Evolutionary conservation across 2,113 vertebrate genomes (phyloP), one percentile per base, ranked within the genome.

Genomic region (Lates calcarifer): DNA sequence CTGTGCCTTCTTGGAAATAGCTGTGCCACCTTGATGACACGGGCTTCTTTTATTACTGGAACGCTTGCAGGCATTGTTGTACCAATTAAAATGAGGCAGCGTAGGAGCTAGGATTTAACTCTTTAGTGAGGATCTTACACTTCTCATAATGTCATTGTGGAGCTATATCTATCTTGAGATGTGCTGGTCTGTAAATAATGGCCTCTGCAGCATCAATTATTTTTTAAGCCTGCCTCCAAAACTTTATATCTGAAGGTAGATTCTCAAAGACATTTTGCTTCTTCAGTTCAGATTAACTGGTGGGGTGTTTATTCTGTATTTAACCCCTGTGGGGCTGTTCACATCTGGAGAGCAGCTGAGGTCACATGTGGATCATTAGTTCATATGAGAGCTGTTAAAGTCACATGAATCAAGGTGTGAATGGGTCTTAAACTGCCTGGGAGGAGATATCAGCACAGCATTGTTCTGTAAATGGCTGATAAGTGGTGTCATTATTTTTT

Each of bases 281-380:
- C 43, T 20, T 47, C 17, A 7, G 1, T 8, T 3, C 45, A 49
- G 18, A 22, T 49, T 49, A 20, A 49, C 45, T 22, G 49, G 15
- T 53, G 49, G 9, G 7, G 9, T 10, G 12, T n/a, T 24, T 53
- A 49, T 22, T 49, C 49, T 53, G 49, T n/a, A 53, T 53, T 53
- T 53, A 53, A 53, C 10, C 49, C 24, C n/a, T 24, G 10, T 13
- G 22, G n/a, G 10, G 11, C 12, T 53, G 49, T 24, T 53, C 49
- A n/a, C 49, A 24, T 11, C 22, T 13, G 22, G 47, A 22, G 45
- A 49, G 18, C 22, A 11, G 18, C 5, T 15, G 31, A 71, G 31
- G 66, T 65, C 81, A 77, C 33, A 22, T 43, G 24, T 28, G 29
- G 18, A 49, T 63, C 57, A 56, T 70, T n/a, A 41, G 65, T 57